Conservation (phyloP, 2,113 vertebrate genomes). For the Syrrhaptes paradoxus region DNA sequence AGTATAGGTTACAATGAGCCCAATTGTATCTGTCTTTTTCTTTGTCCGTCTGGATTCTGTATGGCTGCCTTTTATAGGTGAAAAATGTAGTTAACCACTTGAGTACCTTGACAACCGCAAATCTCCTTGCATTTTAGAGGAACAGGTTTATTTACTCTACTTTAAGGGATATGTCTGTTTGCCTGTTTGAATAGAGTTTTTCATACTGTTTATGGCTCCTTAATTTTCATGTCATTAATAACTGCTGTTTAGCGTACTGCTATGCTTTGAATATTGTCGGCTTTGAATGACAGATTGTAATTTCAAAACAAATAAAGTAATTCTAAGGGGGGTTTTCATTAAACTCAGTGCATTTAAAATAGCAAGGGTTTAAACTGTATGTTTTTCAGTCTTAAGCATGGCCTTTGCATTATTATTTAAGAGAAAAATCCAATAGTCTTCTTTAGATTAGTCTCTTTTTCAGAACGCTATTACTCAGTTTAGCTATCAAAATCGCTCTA, state of each 20-base stretch:
- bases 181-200: background rate
- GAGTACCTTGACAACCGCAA: background rate
- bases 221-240: background rate
- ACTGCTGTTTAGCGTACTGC: background rate
- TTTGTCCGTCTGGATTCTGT: background rate
- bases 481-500: background rate
- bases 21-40: background rate
- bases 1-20: background rate
- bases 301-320: background rate
- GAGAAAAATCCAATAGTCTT: background rate
- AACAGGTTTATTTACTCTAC: background rate
- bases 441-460: background rate
- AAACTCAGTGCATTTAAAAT: background rate
- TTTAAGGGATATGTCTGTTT: background rate
- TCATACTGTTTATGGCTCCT: background rate
- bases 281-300: background rate
- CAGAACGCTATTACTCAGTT: background rate
- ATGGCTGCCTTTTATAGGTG: background rate
- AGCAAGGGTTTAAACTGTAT: background rate
- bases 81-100: background rate
- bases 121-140: background rate
- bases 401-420: background rate
- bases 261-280: background rate
- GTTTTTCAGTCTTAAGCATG: background rate
- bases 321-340: background rate